Evolutionary conservation across 2,888 invertebrate species (phyloP), one percentile per base, ranked within the genome.

Genomic region (Melinaea marsaeus): DNA sequence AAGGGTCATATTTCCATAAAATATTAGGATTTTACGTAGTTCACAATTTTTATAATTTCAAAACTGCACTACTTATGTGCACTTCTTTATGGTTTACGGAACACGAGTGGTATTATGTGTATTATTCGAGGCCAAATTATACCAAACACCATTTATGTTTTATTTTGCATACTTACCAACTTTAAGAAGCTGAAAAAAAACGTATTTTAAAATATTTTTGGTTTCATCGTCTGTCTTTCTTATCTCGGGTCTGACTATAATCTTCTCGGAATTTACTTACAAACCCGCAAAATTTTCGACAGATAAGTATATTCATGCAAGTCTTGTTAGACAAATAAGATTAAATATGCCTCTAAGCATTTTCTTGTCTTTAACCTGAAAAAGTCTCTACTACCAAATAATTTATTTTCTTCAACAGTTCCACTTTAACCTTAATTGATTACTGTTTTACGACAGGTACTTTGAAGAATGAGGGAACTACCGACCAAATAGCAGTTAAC

Each of bases 211-310:
- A 3, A 42, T 22, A 11, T 42, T 11, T 7, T 42, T 3, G 42
- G 42, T 42, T 59, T 63, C 66, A 66, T 66, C 59, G 70, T 64
- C 67, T 68, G 66, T 65, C 61, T 65, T 67, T 69, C n/a, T 71
- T 71, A 69, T 71, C 64, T 58, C 66, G 68, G 59, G 69, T 71
- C 69, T 62, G 63, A 68, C 72, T 76, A 76, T 78, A 77, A 79
- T 77, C 22, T 75, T 57, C 62, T 51, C 65, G 67, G 69, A 75
- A 78, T 75, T 77, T 76, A 74, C 76, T 76, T 74, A 75, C 74
- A 72, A 71, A 68, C 66, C 71, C 68, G 69, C 72, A 71, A 75
- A 76, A 73, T 75, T 75, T 75, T 67, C 68, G 61, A 62, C 64
- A 22, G 22, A 68, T 67, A 70, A 72, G 69, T 69, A 66, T 63